Conservation (phyloP, 2,888 invertebrate species). For the Mycalesis mineus region DNA sequence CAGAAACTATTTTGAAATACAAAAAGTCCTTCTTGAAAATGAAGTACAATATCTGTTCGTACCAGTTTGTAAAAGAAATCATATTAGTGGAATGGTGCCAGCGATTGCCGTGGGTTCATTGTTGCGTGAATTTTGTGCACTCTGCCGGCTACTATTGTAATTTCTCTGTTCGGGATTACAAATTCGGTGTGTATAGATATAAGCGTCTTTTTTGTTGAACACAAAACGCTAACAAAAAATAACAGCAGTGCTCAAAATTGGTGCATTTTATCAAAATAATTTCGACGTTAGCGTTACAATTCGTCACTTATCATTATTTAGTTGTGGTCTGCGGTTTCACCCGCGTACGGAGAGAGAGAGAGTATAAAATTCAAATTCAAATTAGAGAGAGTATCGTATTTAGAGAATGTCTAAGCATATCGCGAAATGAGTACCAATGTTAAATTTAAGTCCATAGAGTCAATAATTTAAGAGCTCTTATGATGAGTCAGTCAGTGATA, state of each 20-base stretch:
- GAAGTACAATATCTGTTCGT: constrained; percentile 24
- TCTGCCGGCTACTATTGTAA: constrained; percentile 7
- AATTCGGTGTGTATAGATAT: neutral
- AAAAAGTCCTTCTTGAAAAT: constrained; percentile 10
- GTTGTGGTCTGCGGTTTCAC: too few relatives aligned
- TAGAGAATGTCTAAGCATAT: too few relatives aligned
- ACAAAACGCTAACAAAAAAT: neutral
- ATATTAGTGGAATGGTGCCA: constrained; percentile 36
- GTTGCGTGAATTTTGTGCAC: constrained; percentile 22
- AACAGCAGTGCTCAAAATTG: neutral
- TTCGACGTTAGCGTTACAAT: too few relatives aligned
- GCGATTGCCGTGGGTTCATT: constrained; percentile 21
- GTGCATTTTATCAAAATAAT: too few relatives aligned
- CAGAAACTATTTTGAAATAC: neutral
- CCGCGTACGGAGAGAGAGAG: too few relatives aligned
- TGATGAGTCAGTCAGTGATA: too few relatives aligned
- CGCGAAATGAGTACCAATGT: too few relatives aligned
- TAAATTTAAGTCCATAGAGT: too few relatives aligned
- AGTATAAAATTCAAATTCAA: too few relatives aligned
- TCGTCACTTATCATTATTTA: too few relatives aligned
- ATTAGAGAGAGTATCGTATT: too few relatives aligned
- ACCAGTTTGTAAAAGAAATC: constrained; percentile 34
- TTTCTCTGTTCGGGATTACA: constrained; percentile 8
- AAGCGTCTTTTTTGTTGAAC: neutral
- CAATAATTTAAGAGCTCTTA: too few relatives aligned